phyloP scores from a whole-genome alignment of 2,797 vertebrate genomes.

The Tolypeutes matacus region DNA sequence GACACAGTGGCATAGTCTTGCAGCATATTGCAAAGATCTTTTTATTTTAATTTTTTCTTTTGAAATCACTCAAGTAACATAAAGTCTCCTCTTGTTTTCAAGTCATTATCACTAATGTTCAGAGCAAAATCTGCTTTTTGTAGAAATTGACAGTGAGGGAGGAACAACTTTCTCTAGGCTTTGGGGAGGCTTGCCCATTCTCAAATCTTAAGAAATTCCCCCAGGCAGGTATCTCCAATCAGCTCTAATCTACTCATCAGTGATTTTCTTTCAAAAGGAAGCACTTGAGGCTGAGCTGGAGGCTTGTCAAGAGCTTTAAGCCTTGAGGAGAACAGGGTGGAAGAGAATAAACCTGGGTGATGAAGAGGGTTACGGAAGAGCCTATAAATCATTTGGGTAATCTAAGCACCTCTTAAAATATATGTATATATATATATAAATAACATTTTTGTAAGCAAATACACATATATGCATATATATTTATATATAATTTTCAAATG shows the following conservation, averaged over 20 bases:
- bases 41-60: constrained; percentile 26
- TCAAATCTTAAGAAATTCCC: constrained; percentile 73
- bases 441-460: no score
- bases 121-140: constrained; percentile 58
- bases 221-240: constrained; percentile 74
- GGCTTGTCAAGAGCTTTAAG: constrained; percentile 69
- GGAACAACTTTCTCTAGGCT: constrained; percentile 39
- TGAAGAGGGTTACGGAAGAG: neutral
- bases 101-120: constrained; percentile 43
- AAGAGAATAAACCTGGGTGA: neutral
- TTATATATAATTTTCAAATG: no score
- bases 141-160: constrained; percentile 35
- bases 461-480: no score
- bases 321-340: constrained; percentile 22
- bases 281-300: constrained; percentile 76
- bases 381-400: constrained; percentile 20
- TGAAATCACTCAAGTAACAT: constrained; percentile 66
- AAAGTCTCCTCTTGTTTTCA: constrained; percentile 64
- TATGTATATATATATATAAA: no score
- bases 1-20: constrained; percentile 31
- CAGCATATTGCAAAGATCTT: constrained; percentile 22
- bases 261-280: constrained; percentile 77
- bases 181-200: constrained; percentile 8
- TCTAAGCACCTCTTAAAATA: no score
- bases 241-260: constrained; percentile 77